phyloP scores from a whole-genome alignment of 2,888 invertebrate genomes.

The Leptopilina drosophilae region DNA sequence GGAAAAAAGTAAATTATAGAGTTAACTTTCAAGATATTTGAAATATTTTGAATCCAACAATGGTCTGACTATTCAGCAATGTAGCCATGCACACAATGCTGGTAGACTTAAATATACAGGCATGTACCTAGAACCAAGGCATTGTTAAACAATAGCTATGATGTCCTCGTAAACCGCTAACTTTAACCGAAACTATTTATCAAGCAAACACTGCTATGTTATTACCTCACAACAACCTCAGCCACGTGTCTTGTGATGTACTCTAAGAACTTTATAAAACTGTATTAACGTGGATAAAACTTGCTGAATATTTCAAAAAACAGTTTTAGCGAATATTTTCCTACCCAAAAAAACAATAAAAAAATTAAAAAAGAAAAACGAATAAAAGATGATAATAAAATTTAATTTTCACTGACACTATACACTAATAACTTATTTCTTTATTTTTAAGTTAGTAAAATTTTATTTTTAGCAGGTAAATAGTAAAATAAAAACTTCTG shows the following conservation, averaged over 20 bases:
- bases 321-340: background rate
- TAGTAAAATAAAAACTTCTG: too few relatives aligned
- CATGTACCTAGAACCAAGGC: constrained; percentile 50
- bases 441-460: too few relatives aligned
- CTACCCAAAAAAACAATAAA: background rate
- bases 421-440: too few relatives aligned
- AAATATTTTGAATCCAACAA: constrained; percentile 22
- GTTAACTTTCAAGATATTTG: constrained; percentile 4
- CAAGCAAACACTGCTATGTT: constrained; percentile 63
- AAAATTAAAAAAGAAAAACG: background rate
- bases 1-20: background rate
- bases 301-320: background rate
- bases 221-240: constrained; percentile 53
- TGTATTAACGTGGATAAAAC: constrained; percentile 9
- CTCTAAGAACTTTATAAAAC: constrained; percentile 16
- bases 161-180: constrained; percentile 53
- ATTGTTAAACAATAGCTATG: constrained; percentile 61
- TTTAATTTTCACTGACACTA: too few relatives aligned
- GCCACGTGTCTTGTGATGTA: constrained; percentile 16
- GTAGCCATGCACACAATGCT: constrained; percentile 13
- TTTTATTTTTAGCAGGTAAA: too few relatives aligned
- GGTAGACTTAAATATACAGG: constrained; percentile 41
- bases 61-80: constrained; percentile 34
- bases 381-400: too few relatives aligned
- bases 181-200: constrained; percentile 66